Evolutionary conservation across 2,113 vertebrate genomes (phyloP).

Genomic region (Dendrocopos noguchii): DNA sequence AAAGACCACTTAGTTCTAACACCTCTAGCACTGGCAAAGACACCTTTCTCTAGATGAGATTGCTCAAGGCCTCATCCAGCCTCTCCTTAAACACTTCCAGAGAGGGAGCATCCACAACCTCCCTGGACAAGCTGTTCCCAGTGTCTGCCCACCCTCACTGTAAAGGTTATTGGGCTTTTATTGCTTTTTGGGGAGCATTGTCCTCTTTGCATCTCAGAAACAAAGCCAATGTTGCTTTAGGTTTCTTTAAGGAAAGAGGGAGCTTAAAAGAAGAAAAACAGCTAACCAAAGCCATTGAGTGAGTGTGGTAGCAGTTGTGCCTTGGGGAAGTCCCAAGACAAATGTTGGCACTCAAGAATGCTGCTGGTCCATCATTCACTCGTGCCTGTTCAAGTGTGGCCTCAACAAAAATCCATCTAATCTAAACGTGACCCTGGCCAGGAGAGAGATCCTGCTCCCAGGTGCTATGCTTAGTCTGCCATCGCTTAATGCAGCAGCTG

Average conservation of each 20-base stretch:
- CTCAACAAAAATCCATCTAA: neutral
- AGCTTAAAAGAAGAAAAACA: neutral
- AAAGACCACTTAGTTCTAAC: too few species aligned
- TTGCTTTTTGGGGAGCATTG: neutral
- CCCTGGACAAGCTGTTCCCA: too few species aligned
- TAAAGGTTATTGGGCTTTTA: neutral
- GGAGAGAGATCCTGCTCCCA: neutral
- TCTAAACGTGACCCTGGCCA: neutral
- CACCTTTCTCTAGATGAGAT: too few species aligned
- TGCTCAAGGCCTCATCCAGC: too few species aligned
- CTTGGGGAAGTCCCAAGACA: neutral
- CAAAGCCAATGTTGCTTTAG: neutral
- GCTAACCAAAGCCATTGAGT: neutral
- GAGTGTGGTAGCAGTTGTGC: neutral
- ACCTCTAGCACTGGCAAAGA: too few species aligned
- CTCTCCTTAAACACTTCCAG: too few species aligned
- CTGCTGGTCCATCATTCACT: neutral
- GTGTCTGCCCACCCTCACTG: too few species aligned
- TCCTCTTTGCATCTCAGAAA: neutral
- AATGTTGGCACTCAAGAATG: neutral
- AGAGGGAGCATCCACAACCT: too few species aligned
- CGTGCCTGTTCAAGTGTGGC: neutral
- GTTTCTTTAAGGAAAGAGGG: neutral
- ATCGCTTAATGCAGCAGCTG: accelerated
- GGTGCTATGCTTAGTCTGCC: neutral